Evolutionary conservation across 2,113 vertebrate species (phyloP).

Genomic region (Raja brachyura): DNA sequence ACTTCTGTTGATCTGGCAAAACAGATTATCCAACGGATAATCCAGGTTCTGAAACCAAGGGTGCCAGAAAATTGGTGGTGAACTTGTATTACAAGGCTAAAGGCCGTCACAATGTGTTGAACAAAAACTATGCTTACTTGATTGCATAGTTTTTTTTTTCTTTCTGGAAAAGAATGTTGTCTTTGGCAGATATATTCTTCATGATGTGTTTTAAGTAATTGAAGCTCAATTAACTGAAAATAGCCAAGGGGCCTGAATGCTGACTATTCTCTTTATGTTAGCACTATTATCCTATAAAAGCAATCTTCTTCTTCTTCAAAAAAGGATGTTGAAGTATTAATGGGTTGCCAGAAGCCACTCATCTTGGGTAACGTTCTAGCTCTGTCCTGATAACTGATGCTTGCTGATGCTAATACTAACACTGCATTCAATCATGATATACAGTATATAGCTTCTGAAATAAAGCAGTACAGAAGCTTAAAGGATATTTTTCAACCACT

Average conservation of each 20-base stretch:
- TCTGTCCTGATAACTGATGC: not conserved
- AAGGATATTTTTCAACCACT: conserved; percentile 41
- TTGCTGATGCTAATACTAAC: not conserved
- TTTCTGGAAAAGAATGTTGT: not conserved
- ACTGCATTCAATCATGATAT: not conserved
- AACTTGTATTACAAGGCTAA: too few species aligned
- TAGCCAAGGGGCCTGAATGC: not conserved
- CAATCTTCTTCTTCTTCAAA: not conserved
- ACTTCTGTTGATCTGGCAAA: too few species aligned
- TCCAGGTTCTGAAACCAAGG: too few species aligned
- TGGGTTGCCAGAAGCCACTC: conserved; percentile 15
- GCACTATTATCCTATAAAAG: not conserved
- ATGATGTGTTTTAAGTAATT: not conserved
- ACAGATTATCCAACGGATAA: too few species aligned
- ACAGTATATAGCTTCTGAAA: not conserved
- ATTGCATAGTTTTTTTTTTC: not conserved
- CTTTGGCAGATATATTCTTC: not conserved
- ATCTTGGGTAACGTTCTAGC: not conserved
- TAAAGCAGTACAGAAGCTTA: not conserved
- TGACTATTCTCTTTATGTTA: not conserved
- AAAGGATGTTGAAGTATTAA: not conserved
- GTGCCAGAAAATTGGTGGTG: too few species aligned
- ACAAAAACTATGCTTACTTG: not conserved
- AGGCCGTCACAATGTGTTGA: not conserved
- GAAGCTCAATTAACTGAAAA: not conserved